These are phyloP conservation scores for Meda fulgida DNA, from an alignment of 2,797 vertebrate species.

Conservation along the genomic window DNA sequence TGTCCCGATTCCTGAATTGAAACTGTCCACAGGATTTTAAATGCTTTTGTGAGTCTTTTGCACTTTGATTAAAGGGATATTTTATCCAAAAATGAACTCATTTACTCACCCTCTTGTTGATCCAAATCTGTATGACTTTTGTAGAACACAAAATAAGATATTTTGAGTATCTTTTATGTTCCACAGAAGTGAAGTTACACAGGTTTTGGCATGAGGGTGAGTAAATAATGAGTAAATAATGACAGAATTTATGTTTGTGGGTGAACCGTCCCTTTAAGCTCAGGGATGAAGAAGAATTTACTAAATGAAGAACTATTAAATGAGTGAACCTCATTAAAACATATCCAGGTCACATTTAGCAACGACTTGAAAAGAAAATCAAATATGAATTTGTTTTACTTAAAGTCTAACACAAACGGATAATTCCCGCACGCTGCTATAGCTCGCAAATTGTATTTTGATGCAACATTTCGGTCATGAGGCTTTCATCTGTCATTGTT, in stretches of 20 bases:
- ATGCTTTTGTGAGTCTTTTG: neutral
- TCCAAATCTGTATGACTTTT: neutral
- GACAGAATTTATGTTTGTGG: neutral
- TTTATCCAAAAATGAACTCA: neutral
- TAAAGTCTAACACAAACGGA: neutral
- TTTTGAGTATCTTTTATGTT: neutral
- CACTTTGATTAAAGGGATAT: neutral
- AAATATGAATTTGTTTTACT: neutral
- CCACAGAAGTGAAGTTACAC: neutral
- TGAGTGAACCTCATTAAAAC: neutral
- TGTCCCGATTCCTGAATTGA: slow-evolving; percentile 84
- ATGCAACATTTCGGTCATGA: neutral
- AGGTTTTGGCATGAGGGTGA: neutral
- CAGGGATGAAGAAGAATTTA: neutral
- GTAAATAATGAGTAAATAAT: neutral
- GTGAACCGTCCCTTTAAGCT: neutral
- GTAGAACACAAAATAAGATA: neutral
- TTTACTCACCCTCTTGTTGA: neutral
- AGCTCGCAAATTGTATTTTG: neutral
- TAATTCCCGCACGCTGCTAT: neutral
- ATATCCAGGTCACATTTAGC: neutral
- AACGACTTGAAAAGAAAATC: neutral
- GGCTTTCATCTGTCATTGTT: neutral
- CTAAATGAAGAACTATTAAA: neutral
- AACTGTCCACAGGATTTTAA: neutral